Base-by-base conservation (phyloP, 2,888 invertebrate genomes). In the Pardosa pseudoannulata region DNA sequence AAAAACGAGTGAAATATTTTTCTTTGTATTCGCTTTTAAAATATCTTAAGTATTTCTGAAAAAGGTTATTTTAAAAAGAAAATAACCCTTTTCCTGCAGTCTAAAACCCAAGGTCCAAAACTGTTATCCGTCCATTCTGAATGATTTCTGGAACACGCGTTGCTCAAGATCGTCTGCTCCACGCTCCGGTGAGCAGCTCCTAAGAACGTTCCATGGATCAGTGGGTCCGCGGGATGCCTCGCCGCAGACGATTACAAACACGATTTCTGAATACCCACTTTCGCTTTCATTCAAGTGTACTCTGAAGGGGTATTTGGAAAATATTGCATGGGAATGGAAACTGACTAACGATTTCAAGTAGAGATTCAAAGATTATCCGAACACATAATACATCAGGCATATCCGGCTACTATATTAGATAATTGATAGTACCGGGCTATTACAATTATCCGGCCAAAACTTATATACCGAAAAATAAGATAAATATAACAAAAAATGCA, bases 251-350 rank as follows among this genome's bases (percentile, higher is more conserved):
- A 56, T 56, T 56, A 23, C 56, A 23, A 16, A 11, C 56, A 56
- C 56, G 23, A 46, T 46, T 46, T 46, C 46, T n/a, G 46, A 46
- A 23, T 56, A 23, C 56, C 56, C 56, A 56, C 56, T 56, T 56
- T 56, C 56, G 23, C 23, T 56, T 56, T 56, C 23, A 2, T 23
- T n/a, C n/a, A n/a, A n/a, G n/a, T n/a, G n/a, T n/a, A n/a, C n/a
- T n/a, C n/a, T n/a, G n/a, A n/a, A n/a, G n/a, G n/a, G n/a, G n/a
- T n/a, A n/a, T n/a, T n/a, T n/a, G n/a, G n/a, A n/a, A n/a, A n/a
- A n/a, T n/a, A n/a, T n/a, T n/a, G n/a, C n/a, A n/a, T n/a, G n/a
- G n/a, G n/a, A n/a, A n/a, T n/a, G n/a, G n/a, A n/a, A n/a, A n/a
- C n/a, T n/a, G n/a, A n/a, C n/a, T n/a, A n/a, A n/a, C n/a, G n/a